phyloP scores from a whole-genome alignment of 2,797 vertebrate species.

The Hyperoplus immaculatus region DNA sequence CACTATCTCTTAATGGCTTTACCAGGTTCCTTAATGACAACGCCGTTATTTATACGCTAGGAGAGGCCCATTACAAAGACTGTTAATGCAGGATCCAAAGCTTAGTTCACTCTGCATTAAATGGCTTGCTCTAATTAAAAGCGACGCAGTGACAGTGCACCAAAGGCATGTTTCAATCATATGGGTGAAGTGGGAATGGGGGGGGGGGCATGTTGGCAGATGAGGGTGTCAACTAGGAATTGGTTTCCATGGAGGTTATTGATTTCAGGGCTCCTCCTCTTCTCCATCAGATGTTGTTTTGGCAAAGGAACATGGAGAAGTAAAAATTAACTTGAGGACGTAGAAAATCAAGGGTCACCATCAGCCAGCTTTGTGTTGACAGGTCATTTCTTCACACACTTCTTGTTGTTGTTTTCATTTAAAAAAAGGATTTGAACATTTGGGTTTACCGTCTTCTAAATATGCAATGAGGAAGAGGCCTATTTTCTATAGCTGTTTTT shows the following conservation, averaged over 20 bases:
- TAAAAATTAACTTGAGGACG: slow-evolving; percentile 33
- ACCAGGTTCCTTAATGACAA: slow-evolving; percentile 70
- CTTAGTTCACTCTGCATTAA: slow-evolving; percentile 66
- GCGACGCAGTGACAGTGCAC: background rate
- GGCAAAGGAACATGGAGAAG: slow-evolving; percentile 24
- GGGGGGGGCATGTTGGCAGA: slow-evolving; percentile 36
- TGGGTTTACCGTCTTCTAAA: background rate
- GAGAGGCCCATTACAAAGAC: slow-evolving; percentile 61
- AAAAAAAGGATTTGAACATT: background rate
- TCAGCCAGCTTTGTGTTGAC: background rate
- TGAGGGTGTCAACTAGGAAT: slow-evolving; percentile 40
- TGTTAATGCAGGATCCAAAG: slow-evolving; percentile 57
- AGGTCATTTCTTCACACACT: background rate
- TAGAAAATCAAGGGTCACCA: slow-evolving; percentile 20
- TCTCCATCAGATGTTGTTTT: slow-evolving; percentile 39
- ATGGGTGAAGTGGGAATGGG: slow-evolving; percentile 9
- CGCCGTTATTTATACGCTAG: slow-evolving; percentile 76
- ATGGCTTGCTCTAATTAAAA: slow-evolving; percentile 74
- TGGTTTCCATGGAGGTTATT: slow-evolving; percentile 60
- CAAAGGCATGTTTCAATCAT: slow-evolving; percentile 29
- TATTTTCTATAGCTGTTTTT: background rate
- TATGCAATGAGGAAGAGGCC: background rate
- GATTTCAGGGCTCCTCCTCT: slow-evolving; percentile 55
- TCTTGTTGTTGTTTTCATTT: slow-evolving; percentile 5
- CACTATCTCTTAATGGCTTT: slow-evolving; percentile 77